Evolutionary conservation across 2,888 invertebrate genomes (phyloP).

Genomic region (Rhopalosiphum nymphaeae): DNA sequence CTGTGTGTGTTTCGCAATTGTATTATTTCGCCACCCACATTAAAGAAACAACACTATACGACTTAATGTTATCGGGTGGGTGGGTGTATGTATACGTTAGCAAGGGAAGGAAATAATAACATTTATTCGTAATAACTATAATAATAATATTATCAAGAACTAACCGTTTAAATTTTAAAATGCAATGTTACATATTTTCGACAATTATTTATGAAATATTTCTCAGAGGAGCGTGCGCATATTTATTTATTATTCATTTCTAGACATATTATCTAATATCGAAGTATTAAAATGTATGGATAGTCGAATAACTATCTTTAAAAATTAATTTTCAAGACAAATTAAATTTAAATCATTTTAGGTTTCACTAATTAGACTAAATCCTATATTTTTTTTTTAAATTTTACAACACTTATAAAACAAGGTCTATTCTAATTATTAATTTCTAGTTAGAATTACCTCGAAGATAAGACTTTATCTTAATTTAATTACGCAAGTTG

Average conservation of each 20-base stretch:
- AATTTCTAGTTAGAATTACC: neutral
- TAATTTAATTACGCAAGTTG: neutral
- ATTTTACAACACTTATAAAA: neutral
- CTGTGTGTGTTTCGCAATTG: neutral
- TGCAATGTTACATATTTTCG: neutral
- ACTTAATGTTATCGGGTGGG: too few species aligned
- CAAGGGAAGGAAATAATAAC: neutral
- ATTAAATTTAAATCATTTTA: neutral
- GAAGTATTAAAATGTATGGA: neutral
- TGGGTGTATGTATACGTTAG: neutral
- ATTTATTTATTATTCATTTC: neutral
- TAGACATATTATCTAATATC: neutral
- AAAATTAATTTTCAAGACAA: neutral
- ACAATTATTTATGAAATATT: neutral
- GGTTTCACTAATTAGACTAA: neutral
- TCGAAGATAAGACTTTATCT: neutral
- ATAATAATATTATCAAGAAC: neutral
- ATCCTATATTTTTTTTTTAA: neutral
- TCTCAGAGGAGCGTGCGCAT: neutral
- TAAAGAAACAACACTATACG: neutral
- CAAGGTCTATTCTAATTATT: neutral
- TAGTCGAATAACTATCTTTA: neutral
- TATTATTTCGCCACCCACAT: neutral
- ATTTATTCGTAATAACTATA: neutral
- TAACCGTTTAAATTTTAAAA: neutral